Percentiles rank a stretch among this genome's conserved stretches.
Evolutionary conservation across 2,888 invertebrate genomes (phyloP).

Genomic region (Tetragonisca angustula): DNA sequence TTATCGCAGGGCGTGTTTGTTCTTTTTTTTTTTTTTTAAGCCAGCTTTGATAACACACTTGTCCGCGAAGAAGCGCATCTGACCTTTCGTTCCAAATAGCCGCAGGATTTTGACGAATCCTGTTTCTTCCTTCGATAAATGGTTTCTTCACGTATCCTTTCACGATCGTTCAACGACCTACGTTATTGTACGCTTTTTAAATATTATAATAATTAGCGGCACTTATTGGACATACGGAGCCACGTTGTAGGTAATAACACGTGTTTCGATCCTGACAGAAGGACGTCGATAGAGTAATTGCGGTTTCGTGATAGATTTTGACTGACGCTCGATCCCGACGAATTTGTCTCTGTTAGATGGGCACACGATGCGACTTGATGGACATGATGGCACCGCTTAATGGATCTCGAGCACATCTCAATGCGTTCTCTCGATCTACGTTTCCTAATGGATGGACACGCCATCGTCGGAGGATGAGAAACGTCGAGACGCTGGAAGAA

Average conservation of each 20-base stretch:
- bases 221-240: no score
- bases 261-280: background rate
- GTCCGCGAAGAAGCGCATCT: background rate
- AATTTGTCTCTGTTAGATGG: background rate
- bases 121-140: background rate
- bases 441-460: constrained; percentile 35
- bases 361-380: background rate
- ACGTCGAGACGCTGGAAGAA: constrained; percentile 15
- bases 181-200: background rate
- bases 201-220: constrained; percentile 33
- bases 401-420: background rate
- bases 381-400: background rate
- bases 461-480: constrained; percentile 47
- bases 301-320: constrained; percentile 14
- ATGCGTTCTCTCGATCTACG: background rate
- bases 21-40: no score
- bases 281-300: constrained; percentile 7
- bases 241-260: constrained; percentile 16
- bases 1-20: constrained; percentile 14
- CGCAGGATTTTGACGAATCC: constrained; percentile 5
- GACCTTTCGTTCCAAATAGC: constrained; percentile 3
- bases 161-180: no score
- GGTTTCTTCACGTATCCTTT: background rate
- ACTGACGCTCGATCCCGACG: background rate
- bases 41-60: background rate